Evolutionary conservation across 2,113 vertebrate genomes (phyloP).

Genomic region (Apteryx mantelli): DNA sequence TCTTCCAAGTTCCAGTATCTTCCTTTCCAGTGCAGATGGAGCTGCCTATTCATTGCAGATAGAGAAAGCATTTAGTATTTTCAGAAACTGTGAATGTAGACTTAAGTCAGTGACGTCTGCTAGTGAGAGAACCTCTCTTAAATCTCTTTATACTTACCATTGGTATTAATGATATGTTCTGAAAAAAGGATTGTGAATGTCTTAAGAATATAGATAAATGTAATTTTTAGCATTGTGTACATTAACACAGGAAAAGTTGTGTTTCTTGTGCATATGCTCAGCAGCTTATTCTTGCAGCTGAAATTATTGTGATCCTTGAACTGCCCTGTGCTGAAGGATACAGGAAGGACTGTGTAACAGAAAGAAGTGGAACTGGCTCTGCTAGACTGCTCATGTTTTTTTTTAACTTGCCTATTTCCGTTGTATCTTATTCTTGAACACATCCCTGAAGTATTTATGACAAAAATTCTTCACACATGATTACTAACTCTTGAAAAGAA

Average conservation of each 20-base stretch:
- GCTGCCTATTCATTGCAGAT: background rate
- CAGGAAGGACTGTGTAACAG: background rate
- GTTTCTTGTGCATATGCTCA: background rate
- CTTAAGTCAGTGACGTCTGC: background rate
- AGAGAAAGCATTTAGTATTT: background rate
- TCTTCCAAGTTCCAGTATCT: background rate
- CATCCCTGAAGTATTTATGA: conserved; percentile 49
- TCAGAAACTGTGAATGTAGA: background rate
- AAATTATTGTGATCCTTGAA: background rate
- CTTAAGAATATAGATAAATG: background rate
- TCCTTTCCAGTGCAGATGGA: background rate
- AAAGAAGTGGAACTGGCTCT: conserved; percentile 1
- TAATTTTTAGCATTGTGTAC: background rate
- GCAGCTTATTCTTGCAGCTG: background rate
- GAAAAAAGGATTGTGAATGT: background rate
- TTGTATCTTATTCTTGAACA: conserved; percentile 52
- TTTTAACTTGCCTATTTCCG: conserved; percentile 39
- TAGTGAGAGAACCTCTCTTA: background rate
- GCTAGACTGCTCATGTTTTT: background rate
- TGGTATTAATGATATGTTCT: background rate
- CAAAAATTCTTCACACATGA: conserved; percentile 49
- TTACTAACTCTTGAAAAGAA: conserved; percentile 48
- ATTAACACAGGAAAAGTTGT: background rate
- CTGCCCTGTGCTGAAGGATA: background rate
- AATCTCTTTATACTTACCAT: background rate